A percentile compares a stretch with the other conserved stretches of the same genome.
Evolutionary conservation across 2,113 vertebrate species (phyloP).

Genomic region (Seriola quinqueradiata): DNA sequence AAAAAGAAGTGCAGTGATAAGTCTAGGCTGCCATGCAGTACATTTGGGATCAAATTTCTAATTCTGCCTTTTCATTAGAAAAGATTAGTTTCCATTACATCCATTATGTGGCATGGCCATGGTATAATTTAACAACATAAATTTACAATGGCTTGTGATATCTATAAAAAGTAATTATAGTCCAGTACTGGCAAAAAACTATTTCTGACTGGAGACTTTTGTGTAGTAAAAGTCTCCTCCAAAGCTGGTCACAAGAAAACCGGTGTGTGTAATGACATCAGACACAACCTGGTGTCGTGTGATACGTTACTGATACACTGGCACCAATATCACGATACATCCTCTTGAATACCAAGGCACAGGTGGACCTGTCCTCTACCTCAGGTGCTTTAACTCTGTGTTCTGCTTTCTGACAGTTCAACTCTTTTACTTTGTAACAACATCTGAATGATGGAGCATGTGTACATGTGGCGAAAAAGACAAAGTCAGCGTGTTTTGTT

Average conservation of each 20-base stretch:
- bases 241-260: constrained; percentile 8
- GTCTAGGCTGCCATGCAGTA: constrained; percentile 65
- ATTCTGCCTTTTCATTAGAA: constrained; percentile 80
- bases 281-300: constrained; percentile 43
- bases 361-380: background rate
- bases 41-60: constrained; percentile 79
- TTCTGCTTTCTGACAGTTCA: background rate
- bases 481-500: background rate
- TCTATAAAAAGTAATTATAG: constrained; percentile 65
- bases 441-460: background rate
- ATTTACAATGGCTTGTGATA: constrained; percentile 63
- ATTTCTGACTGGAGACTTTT: constrained; percentile 10
- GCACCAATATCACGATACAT: constrained; percentile 34
- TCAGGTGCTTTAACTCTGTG: background rate
- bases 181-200: constrained; percentile 33
- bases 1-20: constrained; percentile 80
- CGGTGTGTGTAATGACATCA: constrained; percentile 36
- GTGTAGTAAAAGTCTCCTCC: constrained; percentile 4
- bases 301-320: constrained; percentile 50
- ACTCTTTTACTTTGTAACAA: background rate
- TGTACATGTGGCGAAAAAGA: background rate
- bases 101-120: constrained; percentile 64
- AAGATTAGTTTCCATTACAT: constrained; percentile 81
- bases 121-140: constrained; percentile 73
- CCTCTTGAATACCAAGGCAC: constrained; percentile 2